These are phyloP conservation scores for Campylorhamphus procurvoides DNA, from an alignment of 2,113 vertebrate species.

Conservation along the genomic window DNA sequence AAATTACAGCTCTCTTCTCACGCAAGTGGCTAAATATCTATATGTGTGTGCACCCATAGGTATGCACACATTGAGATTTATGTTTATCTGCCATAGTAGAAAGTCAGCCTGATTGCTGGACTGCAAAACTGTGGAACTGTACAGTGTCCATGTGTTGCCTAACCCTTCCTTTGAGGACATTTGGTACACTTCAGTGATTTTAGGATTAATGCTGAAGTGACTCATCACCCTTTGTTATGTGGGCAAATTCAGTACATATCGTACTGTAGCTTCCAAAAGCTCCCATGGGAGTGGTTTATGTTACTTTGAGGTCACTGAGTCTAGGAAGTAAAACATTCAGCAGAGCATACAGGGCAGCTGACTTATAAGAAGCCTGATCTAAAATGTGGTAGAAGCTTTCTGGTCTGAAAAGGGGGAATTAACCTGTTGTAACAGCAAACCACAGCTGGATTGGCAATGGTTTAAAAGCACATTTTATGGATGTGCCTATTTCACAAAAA, in stretches of 20 bases:
- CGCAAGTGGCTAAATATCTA: accelerated
- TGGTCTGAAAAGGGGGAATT: background rate
- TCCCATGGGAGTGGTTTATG: background rate
- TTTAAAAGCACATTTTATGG: background rate
- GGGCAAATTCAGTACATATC: background rate
- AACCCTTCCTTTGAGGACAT: background rate
- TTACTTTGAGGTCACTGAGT: background rate
- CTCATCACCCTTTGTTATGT: background rate
- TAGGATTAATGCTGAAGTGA: background rate
- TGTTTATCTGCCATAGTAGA: accelerated
- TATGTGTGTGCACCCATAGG: accelerated
- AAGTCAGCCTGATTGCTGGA: background rate
- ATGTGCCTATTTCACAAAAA: background rate
- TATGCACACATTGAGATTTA: too few relatives aligned
- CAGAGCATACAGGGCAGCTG: background rate
- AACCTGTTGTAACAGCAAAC: background rate
- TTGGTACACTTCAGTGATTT: background rate
- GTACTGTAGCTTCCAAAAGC: background rate
- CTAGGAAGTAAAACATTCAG: background rate
- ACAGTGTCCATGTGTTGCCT: accelerated
- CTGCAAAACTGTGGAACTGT: background rate
- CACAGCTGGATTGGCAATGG: background rate
- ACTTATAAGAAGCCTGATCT: background rate
- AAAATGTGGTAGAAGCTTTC: background rate
- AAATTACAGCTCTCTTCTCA: background rate